Evolutionary conservation across 2,888 invertebrate species (phyloP).

Genomic region (Conchocele bisecta): DNA sequence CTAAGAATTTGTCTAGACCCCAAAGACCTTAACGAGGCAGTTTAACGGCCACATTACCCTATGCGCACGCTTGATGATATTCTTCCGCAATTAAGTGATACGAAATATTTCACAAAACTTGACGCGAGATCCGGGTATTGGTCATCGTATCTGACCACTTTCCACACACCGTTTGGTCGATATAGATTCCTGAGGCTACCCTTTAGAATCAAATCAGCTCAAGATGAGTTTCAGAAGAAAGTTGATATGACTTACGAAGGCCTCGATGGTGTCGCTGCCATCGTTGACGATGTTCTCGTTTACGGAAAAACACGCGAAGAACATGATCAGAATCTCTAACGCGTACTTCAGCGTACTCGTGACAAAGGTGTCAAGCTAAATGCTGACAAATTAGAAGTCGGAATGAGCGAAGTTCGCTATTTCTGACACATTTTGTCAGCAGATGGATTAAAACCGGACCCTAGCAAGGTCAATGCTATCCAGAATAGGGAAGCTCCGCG

Average conservation of each 20-base stretch:
- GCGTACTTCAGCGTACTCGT: slow-evolving; percentile 17
- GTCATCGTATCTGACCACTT: slow-evolving; percentile 35
- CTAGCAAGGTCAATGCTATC: slow-evolving; percentile 16
- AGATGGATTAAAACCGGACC: slow-evolving; percentile 11
- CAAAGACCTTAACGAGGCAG: slow-evolving; percentile 25
- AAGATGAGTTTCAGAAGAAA: slow-evolving; percentile 35
- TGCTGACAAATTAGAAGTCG: slow-evolving; percentile 7
- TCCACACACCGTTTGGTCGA: slow-evolving; percentile 50
- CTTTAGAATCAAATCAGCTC: slow-evolving; percentile 29
- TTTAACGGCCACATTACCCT: slow-evolving; percentile 20
- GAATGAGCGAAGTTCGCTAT: slow-evolving; percentile 7
- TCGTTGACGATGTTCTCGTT: slow-evolving; percentile 44
- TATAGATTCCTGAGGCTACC: slow-evolving; percentile 48
- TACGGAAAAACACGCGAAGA: slow-evolving; percentile 30
- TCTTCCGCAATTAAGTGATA: slow-evolving; percentile 12
- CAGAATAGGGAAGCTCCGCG: background rate
- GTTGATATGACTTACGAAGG: slow-evolving; percentile 27
- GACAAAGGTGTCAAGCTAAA: slow-evolving; percentile 33
- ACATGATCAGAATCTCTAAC: slow-evolving; percentile 31
- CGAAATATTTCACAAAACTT: slow-evolving; percentile 20
- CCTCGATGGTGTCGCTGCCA: slow-evolving; percentile 21
- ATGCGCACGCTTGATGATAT: slow-evolving; percentile 29
- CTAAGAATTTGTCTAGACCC: slow-evolving; percentile 33
- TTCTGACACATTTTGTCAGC: slow-evolving; percentile 12
- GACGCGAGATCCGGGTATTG: slow-evolving; percentile 27